Evolutionary conservation across 2,113 vertebrate genomes (phyloP), one percentile per base, ranked within the genome.

Genomic region (Ariopsis seemanni): DNA sequence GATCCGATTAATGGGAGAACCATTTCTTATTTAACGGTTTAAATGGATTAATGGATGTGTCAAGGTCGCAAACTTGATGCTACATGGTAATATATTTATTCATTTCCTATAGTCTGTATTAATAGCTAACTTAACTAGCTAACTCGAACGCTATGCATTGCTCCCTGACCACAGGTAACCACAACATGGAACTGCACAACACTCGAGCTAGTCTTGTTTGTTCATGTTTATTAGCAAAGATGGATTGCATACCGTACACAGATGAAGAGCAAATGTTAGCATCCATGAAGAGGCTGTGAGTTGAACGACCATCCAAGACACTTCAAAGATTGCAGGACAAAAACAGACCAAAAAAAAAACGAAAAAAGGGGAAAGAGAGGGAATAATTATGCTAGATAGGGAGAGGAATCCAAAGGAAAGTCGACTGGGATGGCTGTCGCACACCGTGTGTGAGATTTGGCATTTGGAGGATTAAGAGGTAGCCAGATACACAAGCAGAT

Each of bases 261-360:
- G 80, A 4, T 34, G 30, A 81, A 48, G 7, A 62, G 57, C 57
- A 82, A 62, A 62, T 20, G 27, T 30, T 2, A 81, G n/a, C 27
- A 30, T 30, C 27, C 18, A 62, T 50, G 84, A 60, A 25, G 74
- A 86, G 58, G 17, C 71, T 74, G 14, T 34, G 71, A 62, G 53
- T 12, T 77, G 58, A 0, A 14, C 90, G 89, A 94, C 93, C 93
- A 94, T 93, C 92, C 91, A 90, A 87, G 57, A 89, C 42, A 67
- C 58, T 67, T 57, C n/a, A 34, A 57, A 58, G 20, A 78, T 72
- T 4, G 67, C 78, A 84, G 65, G 42, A 55, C 18, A 27, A 72
- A 63, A 67, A 52, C 9, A 1, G 20, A 72, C 57, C 7, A n/a
- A 72, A 79, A 55, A 34, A 34, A 34, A 34, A 34, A 34, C 2